Evolutionary conservation across 2,888 invertebrate species (phyloP).

Genomic region (Drosophila peninsularis): DNA sequence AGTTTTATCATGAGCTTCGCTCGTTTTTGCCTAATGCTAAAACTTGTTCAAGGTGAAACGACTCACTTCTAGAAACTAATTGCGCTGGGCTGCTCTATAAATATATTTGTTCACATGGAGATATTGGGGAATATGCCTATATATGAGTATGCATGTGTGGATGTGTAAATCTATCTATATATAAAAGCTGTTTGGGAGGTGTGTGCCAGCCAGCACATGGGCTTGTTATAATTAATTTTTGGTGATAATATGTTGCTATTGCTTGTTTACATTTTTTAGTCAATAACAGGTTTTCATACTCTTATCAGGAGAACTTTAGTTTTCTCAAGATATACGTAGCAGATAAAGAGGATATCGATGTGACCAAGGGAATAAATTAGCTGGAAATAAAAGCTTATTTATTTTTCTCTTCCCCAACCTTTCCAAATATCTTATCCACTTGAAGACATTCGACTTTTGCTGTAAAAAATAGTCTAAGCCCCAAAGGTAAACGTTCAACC

Average conservation of each 20-base stretch:
- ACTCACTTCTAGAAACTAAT: slow-evolving; percentile 10
- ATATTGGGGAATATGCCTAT: neutral
- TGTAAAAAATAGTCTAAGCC: slow-evolving; percentile 1
- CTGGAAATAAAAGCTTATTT: neutral
- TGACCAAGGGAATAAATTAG: no score
- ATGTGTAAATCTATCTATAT: neutral
- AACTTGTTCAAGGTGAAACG: slow-evolving; percentile 30
- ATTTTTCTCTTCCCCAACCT: no score
- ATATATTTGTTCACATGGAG: slow-evolving; percentile 17
- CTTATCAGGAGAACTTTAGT: neutral
- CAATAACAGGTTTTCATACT: slow-evolving; percentile 45
- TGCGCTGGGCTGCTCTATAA: neutral
- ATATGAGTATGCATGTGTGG: neutral
- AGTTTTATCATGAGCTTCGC: slow-evolving; percentile 25
- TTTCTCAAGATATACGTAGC: neutral
- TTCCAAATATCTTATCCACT: no score
- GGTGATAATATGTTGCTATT: slow-evolving; percentile 59
- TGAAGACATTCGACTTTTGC: no score
- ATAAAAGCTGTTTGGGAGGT: slow-evolving; percentile 54
- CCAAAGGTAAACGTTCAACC: slow-evolving; percentile 1
- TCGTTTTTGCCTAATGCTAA: slow-evolving; percentile 9
- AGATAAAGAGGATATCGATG: no score
- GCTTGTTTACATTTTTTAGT: slow-evolving; percentile 20
- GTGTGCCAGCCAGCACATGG: slow-evolving; percentile 39
- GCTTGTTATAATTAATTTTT: slow-evolving; percentile 23